phyloP scores from a whole-genome alignment of 2,888 invertebrate genomes.

The Harpagoxenus sublaevis region DNA sequence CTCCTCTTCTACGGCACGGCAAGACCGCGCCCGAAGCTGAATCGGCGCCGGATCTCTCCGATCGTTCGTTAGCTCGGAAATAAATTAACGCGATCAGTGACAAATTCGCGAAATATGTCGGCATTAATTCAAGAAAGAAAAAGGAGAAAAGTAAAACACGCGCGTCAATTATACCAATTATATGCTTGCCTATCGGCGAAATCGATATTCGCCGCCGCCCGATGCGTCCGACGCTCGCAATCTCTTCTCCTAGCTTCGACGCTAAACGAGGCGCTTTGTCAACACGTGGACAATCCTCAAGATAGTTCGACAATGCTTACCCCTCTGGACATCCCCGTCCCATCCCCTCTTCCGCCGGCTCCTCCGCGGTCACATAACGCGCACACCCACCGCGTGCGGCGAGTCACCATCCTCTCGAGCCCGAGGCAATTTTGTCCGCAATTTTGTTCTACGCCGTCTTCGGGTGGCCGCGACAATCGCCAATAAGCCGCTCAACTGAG shows the following conservation, averaged over 20 bases:
- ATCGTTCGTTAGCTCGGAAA: constrained; percentile 3
- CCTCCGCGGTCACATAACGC: constrained; percentile 5
- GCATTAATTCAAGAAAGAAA: background rate
- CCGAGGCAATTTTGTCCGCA: constrained; percentile 78
- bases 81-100: background rate
- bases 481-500: constrained; percentile 79
- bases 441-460: constrained; percentile 80
- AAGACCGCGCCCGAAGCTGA: background rate
- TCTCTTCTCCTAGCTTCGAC: constrained; percentile 35
- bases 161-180: background rate
- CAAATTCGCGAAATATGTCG: background rate
- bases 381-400: constrained; percentile 6
- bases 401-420: constrained; percentile 61
- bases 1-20: constrained; percentile 28
- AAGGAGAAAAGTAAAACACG: background rate
- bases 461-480: constrained; percentile 74
- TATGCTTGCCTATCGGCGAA: constrained; percentile 11
- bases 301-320: constrained; percentile 70
- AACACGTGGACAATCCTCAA: constrained; percentile 73
- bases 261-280: constrained; percentile 76
- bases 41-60: background rate
- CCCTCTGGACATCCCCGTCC: constrained; percentile 59
- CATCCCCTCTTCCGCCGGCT: background rate
- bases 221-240: background rate
- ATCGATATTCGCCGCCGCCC: constrained; percentile 9